phyloP scores from a whole-genome alignment of 2,888 invertebrate species.

The Neria commutata region DNA sequence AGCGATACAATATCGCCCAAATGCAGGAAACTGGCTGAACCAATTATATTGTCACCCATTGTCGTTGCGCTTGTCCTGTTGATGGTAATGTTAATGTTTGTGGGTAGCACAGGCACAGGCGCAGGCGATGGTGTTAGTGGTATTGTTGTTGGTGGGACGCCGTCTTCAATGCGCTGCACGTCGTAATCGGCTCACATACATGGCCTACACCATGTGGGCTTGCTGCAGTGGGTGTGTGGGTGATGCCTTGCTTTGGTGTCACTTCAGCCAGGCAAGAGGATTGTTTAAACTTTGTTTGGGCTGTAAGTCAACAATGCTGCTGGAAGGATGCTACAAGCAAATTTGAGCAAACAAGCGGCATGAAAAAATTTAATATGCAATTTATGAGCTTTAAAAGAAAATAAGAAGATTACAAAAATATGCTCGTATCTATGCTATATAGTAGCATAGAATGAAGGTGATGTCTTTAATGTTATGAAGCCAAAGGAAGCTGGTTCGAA shows the following conservation, averaged over 20 bases:
- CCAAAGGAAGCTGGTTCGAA: no score
- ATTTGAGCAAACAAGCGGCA: no score
- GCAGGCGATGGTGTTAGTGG: slow-evolving; percentile 13
- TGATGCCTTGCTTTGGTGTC: not conserved
- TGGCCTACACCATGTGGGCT: slow-evolving; percentile 10
- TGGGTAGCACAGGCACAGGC: not conserved
- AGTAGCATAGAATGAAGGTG: no score
- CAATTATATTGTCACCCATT: slow-evolving; percentile 64
- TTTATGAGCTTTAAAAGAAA: not conserved
- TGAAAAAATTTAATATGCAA: not conserved
- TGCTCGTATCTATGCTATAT: no score
- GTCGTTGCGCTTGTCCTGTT: slow-evolving; percentile 23
- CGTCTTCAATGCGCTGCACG: slow-evolving; percentile 14
- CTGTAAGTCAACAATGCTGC: not conserved
- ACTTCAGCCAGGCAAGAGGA: no score
- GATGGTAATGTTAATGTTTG: slow-evolving; percentile 12
- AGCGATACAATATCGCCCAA: slow-evolving; percentile 98
- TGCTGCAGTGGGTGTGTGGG: not conserved
- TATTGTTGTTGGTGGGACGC: slow-evolving; percentile 11
- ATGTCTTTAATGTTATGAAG: no score
- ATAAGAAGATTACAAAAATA: no score
- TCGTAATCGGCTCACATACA: not conserved
- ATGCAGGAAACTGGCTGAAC: slow-evolving; percentile 89
- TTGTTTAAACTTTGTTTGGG: not conserved
- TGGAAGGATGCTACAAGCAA: no score